Evolutionary conservation across 2,797 vertebrate species (phyloP).

Genomic region (Rhodeus uyekii): DNA sequence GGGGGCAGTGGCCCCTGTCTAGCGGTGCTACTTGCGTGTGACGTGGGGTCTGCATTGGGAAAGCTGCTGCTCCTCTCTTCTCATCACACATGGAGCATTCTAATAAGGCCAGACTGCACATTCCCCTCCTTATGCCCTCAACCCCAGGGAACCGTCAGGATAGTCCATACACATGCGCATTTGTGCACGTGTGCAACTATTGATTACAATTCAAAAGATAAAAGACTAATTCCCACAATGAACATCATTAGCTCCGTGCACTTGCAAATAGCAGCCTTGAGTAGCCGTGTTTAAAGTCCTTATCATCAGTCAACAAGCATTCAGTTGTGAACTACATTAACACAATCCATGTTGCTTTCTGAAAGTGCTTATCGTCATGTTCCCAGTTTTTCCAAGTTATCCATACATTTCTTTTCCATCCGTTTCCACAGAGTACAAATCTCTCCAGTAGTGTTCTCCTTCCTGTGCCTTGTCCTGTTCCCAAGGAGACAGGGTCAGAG

Average conservation of each 20-base stretch:
- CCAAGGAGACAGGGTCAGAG: constrained; percentile 70
- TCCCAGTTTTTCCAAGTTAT: constrained; percentile 45
- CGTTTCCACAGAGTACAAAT: constrained; percentile 47
- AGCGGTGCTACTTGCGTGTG: constrained; percentile 58
- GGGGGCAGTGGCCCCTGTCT: constrained; percentile 62
- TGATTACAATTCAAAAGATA: constrained; percentile 29
- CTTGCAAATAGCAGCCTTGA: neutral
- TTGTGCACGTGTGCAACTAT: constrained; percentile 38
- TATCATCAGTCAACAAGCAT: constrained; percentile 20
- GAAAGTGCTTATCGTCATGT: constrained; percentile 33
- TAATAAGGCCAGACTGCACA: constrained; percentile 71
- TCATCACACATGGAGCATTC: constrained; percentile 73
- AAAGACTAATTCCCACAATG: constrained; percentile 27
- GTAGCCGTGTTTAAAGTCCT: constrained; percentile 9
- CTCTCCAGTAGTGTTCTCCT: constrained; percentile 37
- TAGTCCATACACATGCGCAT: constrained; percentile 11
- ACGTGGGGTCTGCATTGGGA: constrained; percentile 73
- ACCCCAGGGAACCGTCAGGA: constrained; percentile 50
- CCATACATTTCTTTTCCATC: constrained; percentile 51
- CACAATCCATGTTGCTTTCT: constrained; percentile 32
- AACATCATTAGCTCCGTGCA: neutral
- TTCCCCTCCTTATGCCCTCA: constrained; percentile 57
- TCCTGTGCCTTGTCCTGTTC: constrained; percentile 61
- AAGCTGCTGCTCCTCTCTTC: constrained; percentile 70
- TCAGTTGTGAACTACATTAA: constrained; percentile 33